Percentiles rank a stretch among this genome's conserved stretches.
Conservation (phyloP, 1,140 invertebrate species). For the Parasteatoda tepidariorum region DNA sequence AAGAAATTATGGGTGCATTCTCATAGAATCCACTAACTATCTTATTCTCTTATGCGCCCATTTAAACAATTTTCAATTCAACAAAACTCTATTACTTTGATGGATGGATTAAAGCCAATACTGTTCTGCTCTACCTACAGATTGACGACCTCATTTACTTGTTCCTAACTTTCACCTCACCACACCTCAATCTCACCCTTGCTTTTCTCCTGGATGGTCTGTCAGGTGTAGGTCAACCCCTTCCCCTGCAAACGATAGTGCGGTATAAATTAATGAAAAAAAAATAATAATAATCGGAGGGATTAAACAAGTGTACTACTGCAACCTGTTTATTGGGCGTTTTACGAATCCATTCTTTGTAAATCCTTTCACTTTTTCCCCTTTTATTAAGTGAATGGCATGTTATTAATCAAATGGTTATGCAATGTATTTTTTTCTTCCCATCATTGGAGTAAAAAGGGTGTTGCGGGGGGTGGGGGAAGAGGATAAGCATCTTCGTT, state of each 20-base stretch:
- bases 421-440: no score
- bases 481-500: no score
- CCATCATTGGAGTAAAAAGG: no score
- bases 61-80: no score
- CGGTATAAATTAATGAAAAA: no score
- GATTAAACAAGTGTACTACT: not conserved
- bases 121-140: not conserved
- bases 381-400: not conserved
- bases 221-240: constrained; percentile 37
- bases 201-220: constrained; percentile 3
- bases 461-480: no score
- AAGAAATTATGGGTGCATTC: not conserved
- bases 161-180: constrained; percentile 5
- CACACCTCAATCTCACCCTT: constrained; percentile 45
- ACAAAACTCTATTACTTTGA: no score
- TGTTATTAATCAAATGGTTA: not conserved
- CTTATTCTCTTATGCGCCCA: not conserved
- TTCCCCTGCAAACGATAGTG: no score
- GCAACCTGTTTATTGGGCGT: not conserved
- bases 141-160: constrained; percentile 28
- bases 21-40: not conserved
- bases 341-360: not conserved
- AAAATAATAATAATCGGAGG: not conserved
- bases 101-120: constrained; percentile 3
- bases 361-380: not conserved